Conservation (phyloP, 1,140 invertebrate genomes). For the Akabosia matsudoensis region DNA sequence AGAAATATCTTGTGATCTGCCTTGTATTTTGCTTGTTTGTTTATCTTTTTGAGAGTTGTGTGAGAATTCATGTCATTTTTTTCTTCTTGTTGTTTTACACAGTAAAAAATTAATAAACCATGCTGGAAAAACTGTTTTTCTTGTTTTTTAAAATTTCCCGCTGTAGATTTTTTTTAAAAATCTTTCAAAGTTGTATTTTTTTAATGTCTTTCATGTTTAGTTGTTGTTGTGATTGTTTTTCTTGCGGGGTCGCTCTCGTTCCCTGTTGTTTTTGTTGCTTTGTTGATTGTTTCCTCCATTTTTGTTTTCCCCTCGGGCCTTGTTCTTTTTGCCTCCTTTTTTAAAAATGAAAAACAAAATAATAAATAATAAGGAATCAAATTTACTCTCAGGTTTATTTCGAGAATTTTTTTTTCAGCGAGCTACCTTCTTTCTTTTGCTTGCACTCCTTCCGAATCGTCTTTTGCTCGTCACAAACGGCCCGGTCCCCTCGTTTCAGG, state of each 20-base stretch:
- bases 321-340: neutral
- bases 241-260: constrained; percentile 4
- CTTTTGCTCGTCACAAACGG: constrained; percentile 72
- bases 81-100: neutral
- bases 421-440: constrained; percentile 41
- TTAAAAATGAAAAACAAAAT: neutral
- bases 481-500: constrained; percentile 74
- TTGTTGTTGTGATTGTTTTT: constrained; percentile 22
- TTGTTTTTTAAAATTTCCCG: neutral
- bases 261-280: neutral
- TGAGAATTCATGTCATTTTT: neutral
- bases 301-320: neutral
- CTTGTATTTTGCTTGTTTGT: no score
- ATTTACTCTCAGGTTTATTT: no score
- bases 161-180: neutral
- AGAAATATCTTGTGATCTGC: no score
- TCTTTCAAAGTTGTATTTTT: neutral
- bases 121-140: no score
- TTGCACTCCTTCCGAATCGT: constrained; percentile 88
- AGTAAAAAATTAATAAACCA: no score
- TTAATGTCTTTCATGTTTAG: neutral
- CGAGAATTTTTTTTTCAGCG: constrained; percentile 1
- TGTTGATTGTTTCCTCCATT: constrained; percentile 16
- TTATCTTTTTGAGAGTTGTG: no score
- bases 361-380: constrained; percentile 8